phyloP scores from a whole-genome alignment of 2,113 vertebrate species.

The Cephalopterus ornatus region DNA sequence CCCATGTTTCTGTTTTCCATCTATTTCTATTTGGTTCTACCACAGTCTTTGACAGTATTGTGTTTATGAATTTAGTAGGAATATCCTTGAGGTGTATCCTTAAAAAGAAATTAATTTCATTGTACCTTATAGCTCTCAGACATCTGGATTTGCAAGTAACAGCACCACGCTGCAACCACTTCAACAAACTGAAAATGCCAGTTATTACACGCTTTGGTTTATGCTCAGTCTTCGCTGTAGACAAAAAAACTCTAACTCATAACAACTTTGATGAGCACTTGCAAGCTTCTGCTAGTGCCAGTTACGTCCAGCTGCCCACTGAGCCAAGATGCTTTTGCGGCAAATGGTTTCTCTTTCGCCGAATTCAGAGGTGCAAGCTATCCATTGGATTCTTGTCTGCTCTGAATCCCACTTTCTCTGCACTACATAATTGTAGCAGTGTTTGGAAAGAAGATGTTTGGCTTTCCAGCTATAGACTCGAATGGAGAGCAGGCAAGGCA shows the following conservation, averaged over 20 bases:
- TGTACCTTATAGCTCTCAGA: not conserved
- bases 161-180: not conserved
- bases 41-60: not conserved
- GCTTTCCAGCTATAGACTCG: not conserved
- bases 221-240: not conserved
- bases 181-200: not conserved
- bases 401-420: not conserved
- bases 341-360: not conserved
- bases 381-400: not conserved
- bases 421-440: not conserved
- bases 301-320: not conserved
- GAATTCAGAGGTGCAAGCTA: not conserved
- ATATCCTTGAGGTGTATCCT: not conserved
- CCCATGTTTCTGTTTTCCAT: not conserved
- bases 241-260: not conserved
- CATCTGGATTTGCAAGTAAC: not conserved
- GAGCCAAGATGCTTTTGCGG: not conserved
- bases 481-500: not conserved
- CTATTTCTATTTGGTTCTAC: not conserved
- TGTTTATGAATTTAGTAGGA: not conserved
- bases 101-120: not conserved
- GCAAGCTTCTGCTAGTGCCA: not conserved
- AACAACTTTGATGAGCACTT: not conserved
- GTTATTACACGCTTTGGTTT: not conserved
- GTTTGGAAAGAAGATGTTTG: not conserved